A percentile compares a stretch with the other conserved stretches of the same genome.
Evolutionary conservation across 2,888 invertebrate species (phyloP).

Genomic region (Plebejus melissa): DNA sequence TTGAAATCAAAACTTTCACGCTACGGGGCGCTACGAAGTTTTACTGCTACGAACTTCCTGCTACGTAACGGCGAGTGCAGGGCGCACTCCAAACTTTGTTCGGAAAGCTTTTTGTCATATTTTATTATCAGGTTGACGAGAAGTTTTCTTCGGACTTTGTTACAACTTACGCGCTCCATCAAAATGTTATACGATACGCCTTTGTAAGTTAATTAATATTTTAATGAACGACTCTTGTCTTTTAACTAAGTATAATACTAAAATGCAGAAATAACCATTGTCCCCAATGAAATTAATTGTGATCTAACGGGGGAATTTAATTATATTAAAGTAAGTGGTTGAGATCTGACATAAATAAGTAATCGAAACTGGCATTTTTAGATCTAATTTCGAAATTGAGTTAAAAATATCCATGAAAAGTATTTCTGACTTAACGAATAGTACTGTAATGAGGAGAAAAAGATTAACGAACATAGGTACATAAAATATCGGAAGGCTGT

Average conservation of each 20-base stretch:
- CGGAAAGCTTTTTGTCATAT: constrained; percentile 75
- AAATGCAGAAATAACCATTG: neutral
- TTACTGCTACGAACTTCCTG: constrained; percentile 79
- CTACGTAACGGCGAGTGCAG: constrained; percentile 70
- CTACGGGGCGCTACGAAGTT: constrained; percentile 79
- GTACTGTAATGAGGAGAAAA: neutral
- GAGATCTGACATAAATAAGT: neutral
- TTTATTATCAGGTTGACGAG: constrained; percentile 68
- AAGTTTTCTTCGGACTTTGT: constrained; percentile 44
- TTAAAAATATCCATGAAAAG: neutral
- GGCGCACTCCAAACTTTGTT: constrained; percentile 76
- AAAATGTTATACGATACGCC: constrained; percentile 28
- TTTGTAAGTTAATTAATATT: neutral
- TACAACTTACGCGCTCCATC: constrained; percentile 32
- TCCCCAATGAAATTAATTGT: too few relatives aligned
- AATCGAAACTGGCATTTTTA: neutral
- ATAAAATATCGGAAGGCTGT: constrained; percentile 37
- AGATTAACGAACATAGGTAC: neutral
- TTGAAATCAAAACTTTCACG: constrained; percentile 80
- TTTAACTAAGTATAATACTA: neutral
- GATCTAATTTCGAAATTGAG: neutral
- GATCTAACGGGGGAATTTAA: too few relatives aligned
- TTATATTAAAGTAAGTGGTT: neutral
- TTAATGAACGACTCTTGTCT: neutral
- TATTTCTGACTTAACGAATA: neutral